A percentile compares a stretch with the other conserved stretches of the same genome.
These are phyloP conservation scores for Crotophaga sulcirostris DNA, from an alignment of 2,113 vertebrate species.

Conservation along the genomic window DNA sequence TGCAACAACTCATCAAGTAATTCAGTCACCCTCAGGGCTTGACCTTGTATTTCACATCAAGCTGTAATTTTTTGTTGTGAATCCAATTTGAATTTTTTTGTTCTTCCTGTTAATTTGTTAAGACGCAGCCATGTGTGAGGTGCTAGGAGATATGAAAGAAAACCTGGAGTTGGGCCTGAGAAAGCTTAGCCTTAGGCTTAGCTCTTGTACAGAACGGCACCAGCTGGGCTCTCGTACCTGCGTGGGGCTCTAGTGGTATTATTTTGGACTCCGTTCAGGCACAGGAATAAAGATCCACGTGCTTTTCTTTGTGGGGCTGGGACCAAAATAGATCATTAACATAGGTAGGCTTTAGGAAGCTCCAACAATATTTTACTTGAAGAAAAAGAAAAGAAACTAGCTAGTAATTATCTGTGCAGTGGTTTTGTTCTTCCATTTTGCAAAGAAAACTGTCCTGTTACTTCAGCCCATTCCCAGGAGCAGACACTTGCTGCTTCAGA, in stretches of 20 bases:
- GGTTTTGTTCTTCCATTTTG: slow-evolving; percentile 33
- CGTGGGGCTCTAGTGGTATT: neutral
- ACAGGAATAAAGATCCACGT: rapidly evolving
- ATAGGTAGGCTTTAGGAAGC: neutral
- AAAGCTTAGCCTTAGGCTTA: neutral
- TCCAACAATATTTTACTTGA: neutral
- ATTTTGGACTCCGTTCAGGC: neutral
- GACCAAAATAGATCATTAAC: neutral
- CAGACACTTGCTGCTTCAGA: neutral
- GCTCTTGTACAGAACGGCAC: neutral
- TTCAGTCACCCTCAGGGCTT: neutral
- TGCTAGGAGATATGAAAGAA: neutral
- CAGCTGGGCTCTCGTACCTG: neutral
- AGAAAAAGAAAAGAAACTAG: neutral
- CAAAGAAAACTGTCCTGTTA: neutral
- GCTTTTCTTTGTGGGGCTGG: neutral
- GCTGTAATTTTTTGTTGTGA: neutral
- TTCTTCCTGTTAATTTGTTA: slow-evolving; percentile 12
- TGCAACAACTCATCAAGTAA: neutral
- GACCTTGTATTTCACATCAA: neutral
- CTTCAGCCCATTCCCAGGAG: neutral
- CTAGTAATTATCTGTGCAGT: neutral
- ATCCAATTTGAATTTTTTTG: neutral
- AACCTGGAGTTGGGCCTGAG: neutral
- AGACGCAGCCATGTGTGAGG: neutral